A percentile compares a stretch with the other conserved stretches of the same genome.
phyloP scores from a whole-genome alignment of 2,888 invertebrate species.

The Lysandra bellargus region DNA sequence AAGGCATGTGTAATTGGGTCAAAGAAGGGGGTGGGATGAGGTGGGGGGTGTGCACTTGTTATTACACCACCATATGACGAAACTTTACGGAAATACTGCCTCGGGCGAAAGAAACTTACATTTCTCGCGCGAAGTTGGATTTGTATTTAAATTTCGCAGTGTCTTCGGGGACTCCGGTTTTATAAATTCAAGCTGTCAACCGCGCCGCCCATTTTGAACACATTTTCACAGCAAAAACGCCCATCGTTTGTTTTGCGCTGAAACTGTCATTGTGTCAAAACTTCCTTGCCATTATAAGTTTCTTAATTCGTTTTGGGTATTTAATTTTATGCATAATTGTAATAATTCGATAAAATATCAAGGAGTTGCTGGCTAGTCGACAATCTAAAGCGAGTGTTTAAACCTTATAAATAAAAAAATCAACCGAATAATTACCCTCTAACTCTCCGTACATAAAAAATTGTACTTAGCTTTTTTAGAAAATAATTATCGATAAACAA shows the following conservation, averaged over 20 bases:
- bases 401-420: too few species aligned
- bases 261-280: not conserved
- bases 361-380: not conserved
- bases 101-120: conserved; percentile 68
- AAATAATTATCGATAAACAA: not conserved
- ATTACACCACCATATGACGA: conserved; percentile 67
- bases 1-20: conserved; percentile 66
- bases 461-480: too few species aligned
- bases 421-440: too few species aligned
- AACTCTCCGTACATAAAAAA: too few species aligned
- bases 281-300: not conserved
- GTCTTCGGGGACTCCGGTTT: conserved; percentile 14
- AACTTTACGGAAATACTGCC: conserved; percentile 71
- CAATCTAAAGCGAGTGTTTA: not conserved
- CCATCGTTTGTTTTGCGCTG: conserved; percentile 1
- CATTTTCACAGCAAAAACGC: not conserved
- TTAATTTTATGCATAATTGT: not conserved
- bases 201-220: conserved; percentile 6
- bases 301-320: not conserved
- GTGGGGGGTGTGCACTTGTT: conserved; percentile 65
- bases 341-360: not conserved
- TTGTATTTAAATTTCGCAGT: conserved; percentile 37
- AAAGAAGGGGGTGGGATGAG: conserved; percentile 52
- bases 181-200: conserved; percentile 19
- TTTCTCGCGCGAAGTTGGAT: conserved; percentile 45